Evolutionary conservation across 2,888 invertebrate species (phyloP), one percentile per base, ranked within the genome.

Genomic region (Periphyllus acericola): DNA sequence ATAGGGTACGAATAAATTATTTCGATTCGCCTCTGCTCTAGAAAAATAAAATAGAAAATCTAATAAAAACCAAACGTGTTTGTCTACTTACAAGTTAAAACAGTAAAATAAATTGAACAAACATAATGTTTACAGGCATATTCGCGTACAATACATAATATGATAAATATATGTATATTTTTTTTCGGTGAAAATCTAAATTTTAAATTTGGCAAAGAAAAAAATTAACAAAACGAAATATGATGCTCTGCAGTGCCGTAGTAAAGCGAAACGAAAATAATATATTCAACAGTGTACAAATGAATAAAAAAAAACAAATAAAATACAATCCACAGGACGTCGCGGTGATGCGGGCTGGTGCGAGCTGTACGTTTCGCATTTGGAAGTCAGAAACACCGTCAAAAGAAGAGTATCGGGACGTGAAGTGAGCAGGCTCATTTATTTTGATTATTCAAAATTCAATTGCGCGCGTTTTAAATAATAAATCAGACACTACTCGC

Each of bases 181-280:
- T 11, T 55, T 32, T 55, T 21, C 25, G 11, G 5, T 55, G 8
- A 36, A 79, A 46, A 78, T 78, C 5, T 78, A 55, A 78, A 55
- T 78, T 78, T 78, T 78, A 78, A 78, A 78, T 78, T 78, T 55
- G 8, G 55, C 29, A 78, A 52, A 32, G 78, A 78, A 32, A 21
- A 32, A 78, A 78, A 55, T 78, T 78, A 78, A 55, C n/a, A 32
- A 55, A 55, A 32, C 25, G 34, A 55, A 78, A 78, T 34, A 78
- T 32, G 21, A 78, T 55, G 46, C 11, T 2, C 4, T 55, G 21
- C 3, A 25, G 11, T 75, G 25, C 14, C 19, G 55, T 25, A 46
- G 55, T 78, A 11, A 55, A 55, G 11, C 34, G 5, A 32, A 78
- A 78, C 29, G 25, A 78, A 60, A 60, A 78, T 78, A 78, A 78